Evolutionary conservation across 30 jellyfish, hydroid and myxozoan species (phyloP), one percentile per base, ranked within the genome.

Genomic region (Catostylus mosaicus): DNA sequence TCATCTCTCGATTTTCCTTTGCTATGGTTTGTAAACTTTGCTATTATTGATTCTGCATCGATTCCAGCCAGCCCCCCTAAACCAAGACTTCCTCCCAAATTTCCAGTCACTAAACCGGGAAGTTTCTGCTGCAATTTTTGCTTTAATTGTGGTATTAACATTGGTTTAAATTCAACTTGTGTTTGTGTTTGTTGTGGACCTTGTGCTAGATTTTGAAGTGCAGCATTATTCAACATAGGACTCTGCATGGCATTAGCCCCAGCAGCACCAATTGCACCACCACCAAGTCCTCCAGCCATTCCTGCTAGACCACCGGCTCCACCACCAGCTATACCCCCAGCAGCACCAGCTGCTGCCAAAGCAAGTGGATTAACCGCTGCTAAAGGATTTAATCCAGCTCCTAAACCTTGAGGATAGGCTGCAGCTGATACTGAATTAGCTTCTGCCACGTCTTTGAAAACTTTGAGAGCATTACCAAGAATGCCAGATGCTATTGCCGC

Each of bases 51-150:
- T 64, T 76, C 97, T 8, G 97, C 97, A 80, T 88, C 97, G 18
- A 88, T 72, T 8, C 89, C 96, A 23, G 89, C 96, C 6, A 86
- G 78, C 14, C 97, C 97, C 27, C 97, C 97, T 26, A 88, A 86
- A 20, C 97, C 97, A 23, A 88, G 59, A 61, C 97, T 88, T 50
- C 97, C 97, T 34, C 97, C 97, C 1, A 88, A 47, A 30, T 50
- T 59, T 30, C 90, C 89, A 27, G 83, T 74, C 11, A 64, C 82
- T 26, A 75, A 60, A 3, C 89, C 89, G 29, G 89, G 89, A 20
- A 63, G 66, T 33, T 30, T 57, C 30, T 46, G 85, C 46, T 62
- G 59, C 20, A 66, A 32, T 16, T 47, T 40, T 26, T 60, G 86
- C 75, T 74, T 76, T 24, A 64, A 57, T 66, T 31, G 86, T 40